These are phyloP conservation scores for Parochlus steinenii DNA, from an alignment of 2,888 invertebrate species.

Conservation along the genomic window DNA sequence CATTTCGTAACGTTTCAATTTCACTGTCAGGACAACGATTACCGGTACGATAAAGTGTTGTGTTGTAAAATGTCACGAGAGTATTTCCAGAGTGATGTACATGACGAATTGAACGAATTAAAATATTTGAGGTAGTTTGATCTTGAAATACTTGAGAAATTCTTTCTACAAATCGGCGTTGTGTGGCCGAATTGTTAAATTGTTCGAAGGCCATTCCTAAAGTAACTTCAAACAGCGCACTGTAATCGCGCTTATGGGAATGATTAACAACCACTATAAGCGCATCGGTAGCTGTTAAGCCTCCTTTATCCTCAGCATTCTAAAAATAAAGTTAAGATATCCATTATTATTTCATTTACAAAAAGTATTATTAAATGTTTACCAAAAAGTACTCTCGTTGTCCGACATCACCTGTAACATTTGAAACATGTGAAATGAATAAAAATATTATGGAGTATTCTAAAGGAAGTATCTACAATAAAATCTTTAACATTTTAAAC, in stretches of 20 bases:
- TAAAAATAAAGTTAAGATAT: constrained; percentile 18
- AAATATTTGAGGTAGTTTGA: constrained; percentile 50
- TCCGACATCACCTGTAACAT: no score
- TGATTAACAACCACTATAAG: constrained; percentile 56
- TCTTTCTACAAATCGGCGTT: constrained; percentile 68
- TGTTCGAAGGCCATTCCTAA: constrained; percentile 51
- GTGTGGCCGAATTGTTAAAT: constrained; percentile 49
- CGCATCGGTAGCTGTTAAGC: constrained; percentile 61
- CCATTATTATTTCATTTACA: background rate
- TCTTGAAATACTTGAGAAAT: constrained; percentile 63
- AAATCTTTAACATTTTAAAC: no score
- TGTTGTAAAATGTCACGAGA: constrained; percentile 66
- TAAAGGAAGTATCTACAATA: no score
- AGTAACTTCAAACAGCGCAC: constrained; percentile 66
- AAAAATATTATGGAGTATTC: no score
- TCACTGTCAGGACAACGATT: constrained; percentile 56
- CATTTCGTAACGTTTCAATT: constrained; percentile 51
- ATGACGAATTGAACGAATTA: constrained; percentile 46
- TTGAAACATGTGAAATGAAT: no score
- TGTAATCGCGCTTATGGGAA: constrained; percentile 44
- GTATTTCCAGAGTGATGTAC: constrained; percentile 38
- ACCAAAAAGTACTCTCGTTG: no score
- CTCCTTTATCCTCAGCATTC: constrained; percentile 57
- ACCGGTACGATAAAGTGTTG: constrained; percentile 33
- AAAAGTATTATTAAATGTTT: background rate